Conservation (phyloP, 1,140 invertebrate species). For the Fopius arisanus region DNA sequence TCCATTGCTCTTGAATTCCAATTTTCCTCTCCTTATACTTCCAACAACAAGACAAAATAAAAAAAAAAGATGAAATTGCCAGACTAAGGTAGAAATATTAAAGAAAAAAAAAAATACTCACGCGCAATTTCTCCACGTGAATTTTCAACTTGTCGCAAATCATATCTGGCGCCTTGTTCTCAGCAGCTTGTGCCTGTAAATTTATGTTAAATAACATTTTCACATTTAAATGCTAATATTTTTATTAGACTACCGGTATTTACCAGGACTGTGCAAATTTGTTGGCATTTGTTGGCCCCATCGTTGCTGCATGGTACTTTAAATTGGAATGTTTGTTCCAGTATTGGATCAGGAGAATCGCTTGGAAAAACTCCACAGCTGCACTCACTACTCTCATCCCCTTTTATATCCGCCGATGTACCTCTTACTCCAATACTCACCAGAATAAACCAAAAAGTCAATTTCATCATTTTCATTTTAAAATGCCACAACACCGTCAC, state of each 20-base stretch:
- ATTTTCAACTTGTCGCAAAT: conserved; percentile 42
- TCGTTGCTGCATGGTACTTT: conserved; percentile 38
- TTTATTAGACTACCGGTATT: conserved; percentile 12
- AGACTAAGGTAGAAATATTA: background rate
- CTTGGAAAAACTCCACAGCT: conserved; percentile 37
- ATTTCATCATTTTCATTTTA: background rate
- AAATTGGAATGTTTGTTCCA: conserved; percentile 36
- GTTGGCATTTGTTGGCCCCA: conserved; percentile 36
- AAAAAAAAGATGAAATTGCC: background rate
- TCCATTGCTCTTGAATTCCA: background rate
- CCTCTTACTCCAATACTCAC: background rate
- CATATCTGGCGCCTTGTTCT: conserved; percentile 36
- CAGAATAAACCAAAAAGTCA: background rate
- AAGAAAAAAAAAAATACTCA: conserved; percentile 29
- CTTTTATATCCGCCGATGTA: conserved; percentile 3
- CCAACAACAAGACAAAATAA: background rate
- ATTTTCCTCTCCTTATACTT: background rate
- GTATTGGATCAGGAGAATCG: conserved; percentile 35
- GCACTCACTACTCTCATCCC: conserved; percentile 30
- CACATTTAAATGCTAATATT: background rate
- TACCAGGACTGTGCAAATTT: conserved; percentile 40
- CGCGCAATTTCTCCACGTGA: conserved; percentile 37
- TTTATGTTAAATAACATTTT: conserved; percentile 2
- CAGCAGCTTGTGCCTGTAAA: conserved; percentile 10
- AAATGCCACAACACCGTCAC: background rate